Evolutionary conservation across 2,888 invertebrate species (phyloP).

Genomic region (Drosophila dives): DNA sequence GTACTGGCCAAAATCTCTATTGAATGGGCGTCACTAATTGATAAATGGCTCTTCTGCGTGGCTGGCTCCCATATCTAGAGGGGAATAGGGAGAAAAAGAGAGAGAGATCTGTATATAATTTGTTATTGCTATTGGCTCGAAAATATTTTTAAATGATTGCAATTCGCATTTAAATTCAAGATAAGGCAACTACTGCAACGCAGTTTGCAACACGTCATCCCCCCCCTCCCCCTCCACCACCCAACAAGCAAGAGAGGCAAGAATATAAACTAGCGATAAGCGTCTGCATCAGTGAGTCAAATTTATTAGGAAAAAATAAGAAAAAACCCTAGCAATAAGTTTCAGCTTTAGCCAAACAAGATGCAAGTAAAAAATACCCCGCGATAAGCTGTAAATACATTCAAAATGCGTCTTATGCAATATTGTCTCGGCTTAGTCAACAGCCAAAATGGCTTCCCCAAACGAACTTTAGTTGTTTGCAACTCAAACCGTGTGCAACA

Average conservation of each 20-base stretch:
- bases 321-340: neutral
- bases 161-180: constrained; percentile 35
- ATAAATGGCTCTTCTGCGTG: constrained; percentile 73
- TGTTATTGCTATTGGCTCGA: constrained; percentile 10
- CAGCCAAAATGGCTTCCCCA: constrained; percentile 54
- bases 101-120: neutral
- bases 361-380: neutral
- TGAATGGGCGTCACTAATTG: constrained; percentile 78
- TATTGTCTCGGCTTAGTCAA: constrained; percentile 45
- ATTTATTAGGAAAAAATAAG: neutral
- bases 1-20: constrained; percentile 38
- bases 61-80: constrained; percentile 43
- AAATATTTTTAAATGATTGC: constrained; percentile 40
- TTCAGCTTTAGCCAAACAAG: constrained; percentile 21
- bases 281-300: constrained; percentile 21
- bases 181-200: constrained; percentile 65
- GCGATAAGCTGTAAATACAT: constrained; percentile 4
- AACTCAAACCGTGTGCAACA: constrained; percentile 61
- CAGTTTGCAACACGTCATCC: constrained; percentile 40
- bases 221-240: constrained; percentile 8
- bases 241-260: neutral
- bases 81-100: constrained; percentile 1
- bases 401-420: constrained; percentile 23
- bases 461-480: constrained; percentile 30
- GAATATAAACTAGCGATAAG: constrained; percentile 4